Percentiles rank a stretch among this genome's conserved stretches.
phyloP scores from a whole-genome alignment of 2,888 invertebrate species.

The Plagiodera versicolora region DNA sequence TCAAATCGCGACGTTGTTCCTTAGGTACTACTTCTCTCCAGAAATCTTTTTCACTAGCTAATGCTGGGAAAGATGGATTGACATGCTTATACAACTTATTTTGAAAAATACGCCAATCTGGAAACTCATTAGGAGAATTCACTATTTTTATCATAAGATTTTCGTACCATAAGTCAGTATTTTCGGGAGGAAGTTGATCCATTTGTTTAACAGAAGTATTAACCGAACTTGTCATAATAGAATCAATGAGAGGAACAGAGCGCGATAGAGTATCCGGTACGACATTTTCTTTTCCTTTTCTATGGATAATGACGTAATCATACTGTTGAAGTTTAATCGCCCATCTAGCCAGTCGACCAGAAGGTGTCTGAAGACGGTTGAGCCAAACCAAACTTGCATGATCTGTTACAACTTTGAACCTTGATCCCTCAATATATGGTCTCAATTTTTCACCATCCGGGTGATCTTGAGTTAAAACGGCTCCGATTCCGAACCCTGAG shows the following conservation, averaged over 20 bases:
- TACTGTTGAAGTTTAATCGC: conserved; percentile 23
- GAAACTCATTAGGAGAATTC: background rate
- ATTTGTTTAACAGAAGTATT: too few relatives aligned
- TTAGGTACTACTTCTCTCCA: background rate
- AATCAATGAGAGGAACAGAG: background rate
- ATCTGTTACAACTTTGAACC: background rate
- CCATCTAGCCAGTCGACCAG: conserved; percentile 34
- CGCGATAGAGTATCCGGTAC: conserved; percentile 15
- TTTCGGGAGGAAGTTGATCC: conserved; percentile 4
- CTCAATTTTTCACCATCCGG: conserved; percentile 28
- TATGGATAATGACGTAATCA: background rate
- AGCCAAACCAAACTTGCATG: conserved; percentile 11
- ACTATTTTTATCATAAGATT: conserved; percentile 4
- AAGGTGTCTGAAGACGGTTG: conserved; percentile 24
- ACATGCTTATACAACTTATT: too few relatives aligned
- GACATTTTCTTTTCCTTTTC: conserved; percentile 16
- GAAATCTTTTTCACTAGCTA: background rate
- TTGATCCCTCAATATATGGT: conserved; percentile 25
- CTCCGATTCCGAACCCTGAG: conserved; percentile 5
- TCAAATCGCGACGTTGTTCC: background rate
- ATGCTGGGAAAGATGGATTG: too few relatives aligned
- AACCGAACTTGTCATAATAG: too few relatives aligned
- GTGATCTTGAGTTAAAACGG: conserved; percentile 13
- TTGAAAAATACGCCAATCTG: background rate
- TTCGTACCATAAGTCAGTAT: conserved; percentile 13